Evolutionary conservation across 2,797 vertebrate species (phyloP).

Genomic region (Microtus obscurus): DNA sequence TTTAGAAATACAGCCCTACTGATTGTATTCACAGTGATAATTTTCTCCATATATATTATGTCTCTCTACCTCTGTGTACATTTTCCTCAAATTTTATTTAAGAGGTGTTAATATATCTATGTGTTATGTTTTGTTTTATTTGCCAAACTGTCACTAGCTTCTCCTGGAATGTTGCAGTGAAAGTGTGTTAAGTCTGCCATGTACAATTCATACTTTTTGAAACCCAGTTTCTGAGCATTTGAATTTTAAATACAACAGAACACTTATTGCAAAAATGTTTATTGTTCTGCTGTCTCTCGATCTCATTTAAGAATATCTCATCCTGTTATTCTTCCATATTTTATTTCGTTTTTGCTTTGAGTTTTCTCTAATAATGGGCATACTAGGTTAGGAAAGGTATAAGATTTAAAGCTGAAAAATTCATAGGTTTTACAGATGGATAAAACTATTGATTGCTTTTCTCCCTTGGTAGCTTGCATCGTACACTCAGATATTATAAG

Average conservation of each 20-base stretch:
- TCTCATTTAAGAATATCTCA: not conserved
- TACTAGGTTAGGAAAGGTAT: not conserved
- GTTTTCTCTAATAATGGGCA: not conserved
- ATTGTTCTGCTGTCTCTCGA: not conserved
- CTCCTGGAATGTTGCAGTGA: not conserved
- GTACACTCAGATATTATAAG: not conserved
- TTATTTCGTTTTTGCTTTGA: not conserved
- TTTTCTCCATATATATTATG: not conserved
- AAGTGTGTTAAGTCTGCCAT: not conserved
- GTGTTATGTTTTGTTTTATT: not conserved
- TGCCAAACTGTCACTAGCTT: not conserved
- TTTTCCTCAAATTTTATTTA: not conserved
- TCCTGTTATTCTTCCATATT: not conserved
- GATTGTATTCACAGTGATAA: not conserved
- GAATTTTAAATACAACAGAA: not conserved
- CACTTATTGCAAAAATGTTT: not conserved
- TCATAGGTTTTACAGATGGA: not conserved
- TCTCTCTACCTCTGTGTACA: not conserved
- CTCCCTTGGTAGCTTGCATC: not conserved
- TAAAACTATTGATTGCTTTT: not conserved
- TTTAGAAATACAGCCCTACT: not conserved
- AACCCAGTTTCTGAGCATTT: not conserved
- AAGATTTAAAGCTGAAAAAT: not conserved
- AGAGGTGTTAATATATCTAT: not conserved
- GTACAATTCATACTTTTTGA: not conserved